Evolutionary conservation across 2,888 invertebrate genomes (phyloP).

Genomic region (Chrysolina oricalcia): DNA sequence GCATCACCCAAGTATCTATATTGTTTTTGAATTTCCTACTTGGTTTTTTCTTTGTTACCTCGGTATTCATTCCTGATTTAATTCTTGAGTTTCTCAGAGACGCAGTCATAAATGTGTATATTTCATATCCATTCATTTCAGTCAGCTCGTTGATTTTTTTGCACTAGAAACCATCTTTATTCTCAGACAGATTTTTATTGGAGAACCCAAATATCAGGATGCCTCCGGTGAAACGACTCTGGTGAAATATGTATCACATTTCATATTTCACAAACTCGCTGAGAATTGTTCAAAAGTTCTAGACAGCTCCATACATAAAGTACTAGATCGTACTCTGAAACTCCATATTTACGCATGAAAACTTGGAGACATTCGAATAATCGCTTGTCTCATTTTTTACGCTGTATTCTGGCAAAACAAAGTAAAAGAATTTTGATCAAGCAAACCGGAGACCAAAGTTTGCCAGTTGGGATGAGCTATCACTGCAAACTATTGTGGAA

Average conservation of each 20-base stretch:
- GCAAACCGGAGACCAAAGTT: slow-evolving; percentile 25
- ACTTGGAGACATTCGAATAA: slow-evolving; percentile 5
- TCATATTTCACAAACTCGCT: slow-evolving; percentile 1
- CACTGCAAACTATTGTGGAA: slow-evolving; percentile 29
- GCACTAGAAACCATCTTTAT: no score
- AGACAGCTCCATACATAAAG: slow-evolving; percentile 6
- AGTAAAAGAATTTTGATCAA: slow-evolving; percentile 19
- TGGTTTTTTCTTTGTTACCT: no score
- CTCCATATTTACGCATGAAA: neutral
- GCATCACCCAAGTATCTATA: no score
- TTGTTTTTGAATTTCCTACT: no score
- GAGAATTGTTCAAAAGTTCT: neutral
- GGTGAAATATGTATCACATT: neutral
- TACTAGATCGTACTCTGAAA: neutral
- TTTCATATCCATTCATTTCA: neutral
- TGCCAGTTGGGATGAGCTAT: slow-evolving; percentile 30
- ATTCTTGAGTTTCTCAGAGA: neutral
- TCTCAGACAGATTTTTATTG: neutral
- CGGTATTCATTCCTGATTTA: no score
- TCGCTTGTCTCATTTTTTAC: neutral
- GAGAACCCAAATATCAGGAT: neutral
- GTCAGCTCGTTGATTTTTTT: neutral
- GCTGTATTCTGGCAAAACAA: neutral
- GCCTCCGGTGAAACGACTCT: neutral
- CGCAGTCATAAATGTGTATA: neutral